A percentile compares a stretch with the other conserved stretches of the same genome.
Conservation (phyloP, 2,888 invertebrate genomes). For the Eurois occulta region DNA sequence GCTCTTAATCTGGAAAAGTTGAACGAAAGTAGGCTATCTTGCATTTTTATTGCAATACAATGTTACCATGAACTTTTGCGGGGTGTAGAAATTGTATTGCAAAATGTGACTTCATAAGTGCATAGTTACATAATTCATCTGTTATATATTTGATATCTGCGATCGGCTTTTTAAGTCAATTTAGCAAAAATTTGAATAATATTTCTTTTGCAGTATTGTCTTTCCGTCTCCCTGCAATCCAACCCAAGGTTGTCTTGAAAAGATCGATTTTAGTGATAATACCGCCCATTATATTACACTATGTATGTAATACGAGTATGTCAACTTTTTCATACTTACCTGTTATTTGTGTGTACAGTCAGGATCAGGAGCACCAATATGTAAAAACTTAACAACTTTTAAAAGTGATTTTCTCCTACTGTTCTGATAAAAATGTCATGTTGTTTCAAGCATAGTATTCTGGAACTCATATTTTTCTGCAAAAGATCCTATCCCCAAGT, state of each 20-base stretch:
- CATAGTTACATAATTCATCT: neutral
- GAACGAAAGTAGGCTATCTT: conserved; percentile 43
- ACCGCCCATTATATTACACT: neutral
- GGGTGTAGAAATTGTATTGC: conserved; percentile 20
- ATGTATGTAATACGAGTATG: no score
- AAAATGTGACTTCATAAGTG: conserved; percentile 17
- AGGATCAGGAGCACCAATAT: no score
- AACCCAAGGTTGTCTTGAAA: neutral
- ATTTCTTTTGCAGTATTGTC: neutral
- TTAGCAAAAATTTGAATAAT: neutral
- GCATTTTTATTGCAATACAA: conserved; percentile 25
- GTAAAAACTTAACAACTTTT: no score
- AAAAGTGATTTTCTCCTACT: no score
- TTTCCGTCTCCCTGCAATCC: neutral
- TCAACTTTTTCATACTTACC: neutral
- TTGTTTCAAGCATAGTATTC: no score
- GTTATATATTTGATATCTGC: neutral
- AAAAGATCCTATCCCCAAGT: no score
- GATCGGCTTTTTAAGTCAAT: neutral
- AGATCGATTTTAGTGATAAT: neutral
- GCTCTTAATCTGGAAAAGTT: conserved; percentile 10
- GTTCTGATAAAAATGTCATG: no score
- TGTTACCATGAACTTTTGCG: conserved; percentile 40
- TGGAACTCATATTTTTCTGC: no score
- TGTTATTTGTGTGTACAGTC: no score